Conservation (phyloP, 2,797 vertebrate species). For the Petrocephalus sullivani region DNA sequence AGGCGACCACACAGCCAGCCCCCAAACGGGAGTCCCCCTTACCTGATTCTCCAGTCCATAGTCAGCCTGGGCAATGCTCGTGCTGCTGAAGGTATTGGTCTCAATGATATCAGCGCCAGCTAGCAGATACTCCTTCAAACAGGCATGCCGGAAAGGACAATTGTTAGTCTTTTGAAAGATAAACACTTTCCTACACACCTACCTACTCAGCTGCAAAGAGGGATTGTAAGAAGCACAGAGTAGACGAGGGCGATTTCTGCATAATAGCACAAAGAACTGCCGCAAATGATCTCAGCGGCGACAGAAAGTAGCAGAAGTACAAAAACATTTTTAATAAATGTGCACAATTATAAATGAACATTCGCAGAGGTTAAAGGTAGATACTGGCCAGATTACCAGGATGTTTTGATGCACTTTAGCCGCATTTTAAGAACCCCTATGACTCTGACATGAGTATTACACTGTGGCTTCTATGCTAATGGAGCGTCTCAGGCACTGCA, state of each 20-base stretch:
- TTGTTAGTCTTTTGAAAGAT: background rate
- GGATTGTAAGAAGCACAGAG: background rate
- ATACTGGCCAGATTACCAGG: background rate
- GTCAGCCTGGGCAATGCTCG: constrained; percentile 82
- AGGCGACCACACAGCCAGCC: background rate
- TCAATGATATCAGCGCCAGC: constrained; percentile 91
- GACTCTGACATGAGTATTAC: background rate
- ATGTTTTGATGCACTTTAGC: background rate
- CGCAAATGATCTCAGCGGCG: background rate
- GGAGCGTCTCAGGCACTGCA: background rate
- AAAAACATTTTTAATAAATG: background rate
- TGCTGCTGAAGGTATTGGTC: constrained; percentile 96
- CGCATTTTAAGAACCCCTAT: background rate
- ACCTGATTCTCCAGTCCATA: constrained; percentile 86
- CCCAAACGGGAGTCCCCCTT: constrained; percentile 36
- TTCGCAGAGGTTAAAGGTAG: background rate
- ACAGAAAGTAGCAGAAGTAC: background rate
- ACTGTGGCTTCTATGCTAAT: background rate
- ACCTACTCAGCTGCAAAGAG: background rate
- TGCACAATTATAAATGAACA: background rate
- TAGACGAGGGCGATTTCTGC: background rate
- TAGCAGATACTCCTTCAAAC: constrained; percentile 78
- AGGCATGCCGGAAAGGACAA: background rate
- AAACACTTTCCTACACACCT: background rate
- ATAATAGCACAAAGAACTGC: background rate